A percentile compares a stretch with the other conserved stretches of the same genome.
Conservation (phyloP, 1,140 invertebrate genomes). For the Rhizoglyphus robini region DNA sequence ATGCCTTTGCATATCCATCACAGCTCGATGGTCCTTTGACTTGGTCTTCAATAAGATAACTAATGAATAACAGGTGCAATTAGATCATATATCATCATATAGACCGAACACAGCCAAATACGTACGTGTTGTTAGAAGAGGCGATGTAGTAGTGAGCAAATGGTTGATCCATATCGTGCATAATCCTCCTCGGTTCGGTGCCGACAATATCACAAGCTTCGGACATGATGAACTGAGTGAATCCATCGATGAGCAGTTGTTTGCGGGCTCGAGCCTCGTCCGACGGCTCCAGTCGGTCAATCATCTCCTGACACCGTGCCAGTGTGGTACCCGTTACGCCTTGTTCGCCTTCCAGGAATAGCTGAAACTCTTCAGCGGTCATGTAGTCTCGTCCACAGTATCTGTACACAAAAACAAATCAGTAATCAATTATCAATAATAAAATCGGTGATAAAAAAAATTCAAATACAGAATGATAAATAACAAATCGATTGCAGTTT, state of each 20-base stretch:
- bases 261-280: conserved; percentile 41
- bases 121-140: conserved; percentile 41
- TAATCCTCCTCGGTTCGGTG: conserved; percentile 33
- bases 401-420: conserved; percentile 31
- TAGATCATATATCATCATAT: not conserved
- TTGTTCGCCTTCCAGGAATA: conserved; percentile 52
- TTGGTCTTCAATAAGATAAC: conserved; percentile 45
- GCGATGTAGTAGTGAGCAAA: conserved; percentile 43
- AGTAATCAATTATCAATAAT: conserved; percentile 17
- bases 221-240: conserved; percentile 45
- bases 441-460: no score
- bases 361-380: conserved; percentile 43
- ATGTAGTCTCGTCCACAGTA: conserved; percentile 51
- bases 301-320: conserved; percentile 41
- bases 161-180: conserved; percentile 41
- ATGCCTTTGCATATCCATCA: conserved; percentile 40
- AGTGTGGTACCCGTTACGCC: conserved; percentile 42
- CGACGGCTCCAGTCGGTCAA: conserved; percentile 45
- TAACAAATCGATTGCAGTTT: no score
- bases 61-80: conserved; percentile 24
- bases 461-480: no score
- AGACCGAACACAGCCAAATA: not conserved
- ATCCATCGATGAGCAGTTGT: conserved; percentile 47
- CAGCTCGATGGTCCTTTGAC: conserved; percentile 42
- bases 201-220: conserved; percentile 46